Percentiles rank a stretch among this genome's conserved stretches.
Conservation (phyloP, 2,797 vertebrate genomes). For the Orestias chungarensis region DNA sequence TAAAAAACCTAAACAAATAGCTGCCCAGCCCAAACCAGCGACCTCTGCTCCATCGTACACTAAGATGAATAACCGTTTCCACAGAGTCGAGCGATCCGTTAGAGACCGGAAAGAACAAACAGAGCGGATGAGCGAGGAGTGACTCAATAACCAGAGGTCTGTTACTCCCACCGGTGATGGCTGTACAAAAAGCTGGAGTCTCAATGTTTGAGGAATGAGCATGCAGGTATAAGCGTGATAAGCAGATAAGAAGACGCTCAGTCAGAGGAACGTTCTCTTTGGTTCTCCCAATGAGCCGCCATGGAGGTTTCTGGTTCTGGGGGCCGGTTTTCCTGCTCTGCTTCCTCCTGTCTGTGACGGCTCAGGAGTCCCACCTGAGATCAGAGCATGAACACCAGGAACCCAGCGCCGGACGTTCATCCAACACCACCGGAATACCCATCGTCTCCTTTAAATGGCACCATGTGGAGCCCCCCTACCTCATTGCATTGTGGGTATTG, state of each 20-base stretch:
- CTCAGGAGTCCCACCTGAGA: background rate
- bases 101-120: slow-evolving; percentile 23
- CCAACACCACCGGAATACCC: slow-evolving; percentile 52
- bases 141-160: slow-evolving; percentile 63
- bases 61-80: no score
- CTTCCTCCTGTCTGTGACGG: slow-evolving; percentile 9
- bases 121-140: slow-evolving; percentile 20
- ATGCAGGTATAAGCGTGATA: slow-evolving; percentile 9
- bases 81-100: background rate
- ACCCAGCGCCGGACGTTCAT: background rate
- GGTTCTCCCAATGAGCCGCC: slow-evolving; percentile 40
- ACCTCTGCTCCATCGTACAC: slow-evolving; percentile 35
- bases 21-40: slow-evolving; percentile 18
- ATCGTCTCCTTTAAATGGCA: slow-evolving; percentile 75
- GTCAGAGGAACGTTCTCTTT: background rate
- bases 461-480: slow-evolving; percentile 70
- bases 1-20: slow-evolving; percentile 12
- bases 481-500: slow-evolving; percentile 73
- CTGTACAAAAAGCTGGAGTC: slow-evolving; percentile 51
- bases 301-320: slow-evolving; percentile 16
- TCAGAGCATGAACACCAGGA: background rate
- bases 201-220: slow-evolving; percentile 12
- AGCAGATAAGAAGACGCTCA: background rate
- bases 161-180: slow-evolving; percentile 23
- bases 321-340: slow-evolving; percentile 55